Conservation (phyloP, 2,113 vertebrate species). For the Marmota flaviventris region DNA sequence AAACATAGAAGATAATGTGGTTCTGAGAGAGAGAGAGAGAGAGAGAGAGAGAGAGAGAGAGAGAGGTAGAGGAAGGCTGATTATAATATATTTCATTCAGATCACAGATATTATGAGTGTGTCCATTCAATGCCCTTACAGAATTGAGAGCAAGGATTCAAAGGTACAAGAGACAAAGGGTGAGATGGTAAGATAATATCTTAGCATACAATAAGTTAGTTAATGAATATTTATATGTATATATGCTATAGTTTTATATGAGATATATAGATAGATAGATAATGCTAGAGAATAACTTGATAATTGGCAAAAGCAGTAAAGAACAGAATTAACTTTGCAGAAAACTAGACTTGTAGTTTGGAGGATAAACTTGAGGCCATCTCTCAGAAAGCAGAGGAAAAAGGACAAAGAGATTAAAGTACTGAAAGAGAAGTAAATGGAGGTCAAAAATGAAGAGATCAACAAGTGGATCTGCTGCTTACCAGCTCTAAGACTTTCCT, state of each 20-base stretch:
- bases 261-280: too few relatives aligned
- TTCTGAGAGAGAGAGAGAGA: background rate
- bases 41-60: too few relatives aligned
- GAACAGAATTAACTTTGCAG: background rate
- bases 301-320: conserved; percentile 26
- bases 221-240: background rate
- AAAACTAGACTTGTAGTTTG: background rate
- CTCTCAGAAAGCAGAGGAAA: background rate
- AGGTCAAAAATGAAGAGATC: background rate
- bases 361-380: background rate
- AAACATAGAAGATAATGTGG: background rate
- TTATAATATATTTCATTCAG: background rate
- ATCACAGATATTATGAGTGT: background rate
- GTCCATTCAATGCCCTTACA: background rate
- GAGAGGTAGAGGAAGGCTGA: background rate
- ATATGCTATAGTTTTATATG: too few relatives aligned
- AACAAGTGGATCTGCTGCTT: background rate
- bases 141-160: conserved; percentile 2
- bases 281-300: conserved; percentile 7
- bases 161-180: background rate
- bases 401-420: background rate
- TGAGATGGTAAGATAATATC: background rate
- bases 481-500: background rate
- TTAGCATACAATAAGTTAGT: background rate
- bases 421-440: background rate